Conservation (phyloP, 2,113 vertebrate genomes). For the Sprattus sprattus region DNA sequence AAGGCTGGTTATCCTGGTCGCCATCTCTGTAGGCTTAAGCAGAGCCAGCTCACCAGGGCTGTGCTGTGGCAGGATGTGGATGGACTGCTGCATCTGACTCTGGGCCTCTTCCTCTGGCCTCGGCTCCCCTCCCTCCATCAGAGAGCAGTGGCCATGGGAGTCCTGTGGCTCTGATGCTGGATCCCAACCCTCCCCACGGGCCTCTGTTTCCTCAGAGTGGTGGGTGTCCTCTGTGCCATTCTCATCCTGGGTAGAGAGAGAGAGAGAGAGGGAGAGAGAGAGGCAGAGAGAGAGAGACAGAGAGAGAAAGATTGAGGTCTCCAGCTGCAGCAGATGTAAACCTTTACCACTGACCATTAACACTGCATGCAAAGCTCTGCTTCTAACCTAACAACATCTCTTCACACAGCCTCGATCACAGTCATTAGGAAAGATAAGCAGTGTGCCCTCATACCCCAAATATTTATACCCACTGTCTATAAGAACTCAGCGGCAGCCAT, state of each 20-base stretch:
- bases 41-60: constrained; percentile 59
- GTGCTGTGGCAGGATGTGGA: constrained; percentile 39
- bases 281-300: constrained; percentile 28
- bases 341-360: not conserved
- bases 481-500: not conserved
- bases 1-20: not conserved
- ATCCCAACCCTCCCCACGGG: constrained; percentile 33
- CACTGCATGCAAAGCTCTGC: not conserved
- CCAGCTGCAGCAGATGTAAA: not conserved
- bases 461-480: not conserved
- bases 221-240: constrained; percentile 59
- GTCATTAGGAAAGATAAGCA: not conserved
- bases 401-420: no score
- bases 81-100: not conserved
- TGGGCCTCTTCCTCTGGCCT: constrained; percentile 36
- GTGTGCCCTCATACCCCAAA: not conserved
- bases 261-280: constrained; percentile 43
- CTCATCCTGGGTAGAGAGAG: constrained; percentile 41
- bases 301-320: not conserved
- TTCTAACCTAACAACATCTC: not conserved
- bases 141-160: not conserved
- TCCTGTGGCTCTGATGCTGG: constrained; percentile 33
- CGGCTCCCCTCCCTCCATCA: not conserved
- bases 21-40: not conserved
- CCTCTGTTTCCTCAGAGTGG: constrained; percentile 63